Percentiles rank a stretch among this genome's conserved stretches.
Evolutionary conservation across 2,888 invertebrate species (phyloP).

Genomic region (Coelogynopora nodosa): DNA sequence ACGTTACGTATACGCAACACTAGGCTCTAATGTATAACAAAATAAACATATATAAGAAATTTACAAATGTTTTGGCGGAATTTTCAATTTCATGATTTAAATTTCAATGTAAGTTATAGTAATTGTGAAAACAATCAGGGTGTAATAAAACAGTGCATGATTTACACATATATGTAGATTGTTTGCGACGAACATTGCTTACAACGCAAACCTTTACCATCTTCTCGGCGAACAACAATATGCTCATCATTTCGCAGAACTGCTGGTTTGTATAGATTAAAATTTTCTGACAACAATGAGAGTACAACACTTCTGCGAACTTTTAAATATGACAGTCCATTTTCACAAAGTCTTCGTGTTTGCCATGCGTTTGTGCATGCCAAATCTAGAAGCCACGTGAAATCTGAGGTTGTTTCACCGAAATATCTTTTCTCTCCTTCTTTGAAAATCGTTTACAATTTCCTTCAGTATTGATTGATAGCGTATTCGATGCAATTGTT

Average conservation of each 20-base stretch:
- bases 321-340: not conserved
- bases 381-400: not conserved
- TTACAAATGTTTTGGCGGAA: no score
- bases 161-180: not conserved
- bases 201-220: not conserved
- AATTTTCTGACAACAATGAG: not conserved
- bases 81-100: no score
- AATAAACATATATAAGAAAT: no score
- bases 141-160: not conserved
- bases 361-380: not conserved
- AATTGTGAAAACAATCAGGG: not conserved
- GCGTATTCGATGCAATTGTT: not conserved
- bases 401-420: not conserved
- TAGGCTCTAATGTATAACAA: no score
- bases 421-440: constrained; percentile 5
- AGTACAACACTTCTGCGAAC: constrained; percentile 1
- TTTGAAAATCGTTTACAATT: constrained; percentile 22
- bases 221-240: not conserved
- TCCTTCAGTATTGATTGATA: not conserved
- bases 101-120: no score
- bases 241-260: not conserved
- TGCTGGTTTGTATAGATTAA: not conserved
- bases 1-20: no score
- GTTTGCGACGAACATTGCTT: not conserved
- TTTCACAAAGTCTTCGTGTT: not conserved